phyloP scores from a whole-genome alignment of 1,140 invertebrate species.

The Micrasema minimum region DNA sequence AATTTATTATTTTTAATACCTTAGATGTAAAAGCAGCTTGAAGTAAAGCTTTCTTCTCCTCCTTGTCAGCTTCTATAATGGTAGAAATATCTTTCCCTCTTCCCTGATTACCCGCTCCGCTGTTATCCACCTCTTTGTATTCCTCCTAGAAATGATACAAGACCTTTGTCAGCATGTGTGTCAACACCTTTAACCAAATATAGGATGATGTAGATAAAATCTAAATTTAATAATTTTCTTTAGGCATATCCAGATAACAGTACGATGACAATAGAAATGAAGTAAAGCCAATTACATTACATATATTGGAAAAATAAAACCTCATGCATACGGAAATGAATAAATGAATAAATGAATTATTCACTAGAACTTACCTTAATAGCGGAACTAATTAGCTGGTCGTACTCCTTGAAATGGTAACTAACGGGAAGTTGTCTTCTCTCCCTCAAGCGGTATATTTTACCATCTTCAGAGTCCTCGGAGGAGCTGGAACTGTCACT shows the following conservation, averaged over 20 bases:
- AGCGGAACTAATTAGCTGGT: slow-evolving; percentile 92
- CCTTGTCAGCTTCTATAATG: slow-evolving; percentile 85
- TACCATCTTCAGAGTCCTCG: slow-evolving; percentile 74
- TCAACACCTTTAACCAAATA: neutral
- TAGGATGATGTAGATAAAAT: neutral
- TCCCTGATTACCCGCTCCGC: slow-evolving; percentile 80
- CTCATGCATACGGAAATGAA: too few species aligned
- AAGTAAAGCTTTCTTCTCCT: slow-evolving; percentile 68
- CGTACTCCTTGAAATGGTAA: slow-evolving; percentile 91
- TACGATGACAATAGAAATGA: too few species aligned
- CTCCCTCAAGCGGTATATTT: slow-evolving; percentile 84
- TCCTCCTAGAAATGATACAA: slow-evolving; percentile 43
- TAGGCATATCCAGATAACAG: neutral
- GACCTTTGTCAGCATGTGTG: too few species aligned
- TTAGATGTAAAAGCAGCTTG: slow-evolving; percentile 55
- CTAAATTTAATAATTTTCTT: neutral
- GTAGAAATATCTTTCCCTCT: slow-evolving; percentile 91
- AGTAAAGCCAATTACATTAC: too few species aligned
- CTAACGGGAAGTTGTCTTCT: slow-evolving; percentile 79
- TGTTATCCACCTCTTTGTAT: slow-evolving; percentile 51
- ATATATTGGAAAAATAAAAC: too few species aligned
- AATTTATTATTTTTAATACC: too few species aligned
- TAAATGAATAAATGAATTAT: too few species aligned
- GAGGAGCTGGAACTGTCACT: slow-evolving; percentile 60
- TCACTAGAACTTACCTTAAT: too few species aligned